Conservation (phyloP, 2,113 vertebrate species). For the Sphaerodactylus townsendi region DNA sequence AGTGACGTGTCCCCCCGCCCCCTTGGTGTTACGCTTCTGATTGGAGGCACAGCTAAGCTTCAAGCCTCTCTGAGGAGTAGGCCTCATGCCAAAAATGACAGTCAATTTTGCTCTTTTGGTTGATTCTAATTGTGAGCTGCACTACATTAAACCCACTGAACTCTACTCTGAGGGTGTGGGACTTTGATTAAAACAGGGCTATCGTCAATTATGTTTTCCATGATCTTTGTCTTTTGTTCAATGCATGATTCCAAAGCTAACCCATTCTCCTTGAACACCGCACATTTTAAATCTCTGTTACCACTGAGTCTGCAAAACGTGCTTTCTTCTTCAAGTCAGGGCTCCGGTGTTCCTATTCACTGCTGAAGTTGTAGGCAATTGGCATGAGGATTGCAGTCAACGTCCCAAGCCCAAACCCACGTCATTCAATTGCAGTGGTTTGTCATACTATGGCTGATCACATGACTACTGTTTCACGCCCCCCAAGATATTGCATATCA, state of each 20-base stretch:
- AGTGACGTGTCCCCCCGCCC: no score
- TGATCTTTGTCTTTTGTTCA: not conserved
- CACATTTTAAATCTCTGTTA: rapidly evolving
- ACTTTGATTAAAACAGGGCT: not conserved
- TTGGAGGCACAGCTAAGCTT: no score
- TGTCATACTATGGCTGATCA: no score
- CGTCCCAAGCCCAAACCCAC: not conserved
- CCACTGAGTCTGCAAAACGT: not conserved
- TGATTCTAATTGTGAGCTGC: no score
- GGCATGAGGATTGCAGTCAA: not conserved
- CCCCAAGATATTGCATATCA: not conserved
- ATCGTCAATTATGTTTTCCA: not conserved
- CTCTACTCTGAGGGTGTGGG: no score
- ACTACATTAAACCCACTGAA: no score
- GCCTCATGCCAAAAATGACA: no score
- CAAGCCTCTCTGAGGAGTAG: no score
- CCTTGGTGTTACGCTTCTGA: no score
- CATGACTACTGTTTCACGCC: not conserved
- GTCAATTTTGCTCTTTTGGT: no score
- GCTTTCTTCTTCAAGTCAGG: not conserved
- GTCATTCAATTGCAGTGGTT: not conserved
- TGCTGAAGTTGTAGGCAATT: not conserved
- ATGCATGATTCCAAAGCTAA: not conserved
- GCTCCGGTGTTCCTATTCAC: not conserved
- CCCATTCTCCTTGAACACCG: rapidly evolving